These are phyloP conservation scores for Apteryx owenii DNA, from an alignment of 2,113 vertebrate genomes.

Conservation along the genomic window DNA sequence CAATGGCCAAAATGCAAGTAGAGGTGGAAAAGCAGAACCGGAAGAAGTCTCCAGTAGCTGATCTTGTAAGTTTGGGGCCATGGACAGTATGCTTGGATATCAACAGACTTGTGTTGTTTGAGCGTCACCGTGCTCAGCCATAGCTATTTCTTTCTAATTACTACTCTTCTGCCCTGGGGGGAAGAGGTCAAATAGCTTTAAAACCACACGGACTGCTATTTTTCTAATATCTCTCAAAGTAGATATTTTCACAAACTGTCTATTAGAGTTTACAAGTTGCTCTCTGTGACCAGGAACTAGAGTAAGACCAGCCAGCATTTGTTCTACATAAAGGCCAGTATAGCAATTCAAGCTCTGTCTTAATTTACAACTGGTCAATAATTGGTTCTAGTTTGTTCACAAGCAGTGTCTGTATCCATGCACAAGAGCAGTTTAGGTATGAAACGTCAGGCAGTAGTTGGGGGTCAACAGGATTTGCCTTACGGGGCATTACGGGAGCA, in stretches of 20 bases:
- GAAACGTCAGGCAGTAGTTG: background rate
- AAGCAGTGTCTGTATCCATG: too few species aligned
- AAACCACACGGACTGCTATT: background rate
- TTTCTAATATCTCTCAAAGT: background rate
- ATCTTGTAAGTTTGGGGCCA: conserved; percentile 84
- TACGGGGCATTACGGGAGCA: accelerated
- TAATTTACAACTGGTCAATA: background rate
- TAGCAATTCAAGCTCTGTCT: background rate
- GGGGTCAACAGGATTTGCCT: background rate
- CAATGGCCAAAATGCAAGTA: conserved; percentile 99
- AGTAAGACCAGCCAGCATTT: too few species aligned
- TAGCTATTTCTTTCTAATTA: background rate
- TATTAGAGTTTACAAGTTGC: background rate
- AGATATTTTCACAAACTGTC: background rate
- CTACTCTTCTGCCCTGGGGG: background rate
- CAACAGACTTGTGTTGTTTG: background rate
- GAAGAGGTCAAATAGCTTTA: background rate
- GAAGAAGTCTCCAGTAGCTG: conserved; percentile 97
- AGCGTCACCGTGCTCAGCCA: background rate
- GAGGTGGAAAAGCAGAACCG: conserved; percentile 99
- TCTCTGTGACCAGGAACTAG: background rate
- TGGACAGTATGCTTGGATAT: background rate
- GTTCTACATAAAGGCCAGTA: background rate
- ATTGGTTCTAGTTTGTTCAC: background rate
- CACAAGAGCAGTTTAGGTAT: background rate